Conservation (phyloP, 2,113 vertebrate genomes). For the Tonatia bakeri region DNA sequence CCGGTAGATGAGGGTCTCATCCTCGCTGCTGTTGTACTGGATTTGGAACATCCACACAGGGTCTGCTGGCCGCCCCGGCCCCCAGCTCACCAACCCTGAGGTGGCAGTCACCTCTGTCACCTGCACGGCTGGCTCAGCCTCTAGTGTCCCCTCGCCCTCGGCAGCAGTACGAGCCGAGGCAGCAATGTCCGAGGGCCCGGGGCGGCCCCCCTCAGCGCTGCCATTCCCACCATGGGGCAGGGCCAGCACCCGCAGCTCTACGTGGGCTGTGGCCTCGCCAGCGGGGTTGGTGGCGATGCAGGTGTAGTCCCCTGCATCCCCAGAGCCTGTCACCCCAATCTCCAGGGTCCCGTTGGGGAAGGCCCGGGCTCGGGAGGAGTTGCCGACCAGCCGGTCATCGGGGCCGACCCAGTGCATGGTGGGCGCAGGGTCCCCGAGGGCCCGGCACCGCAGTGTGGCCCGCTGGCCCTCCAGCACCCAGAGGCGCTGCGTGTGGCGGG, state of each 20-base stretch:
- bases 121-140: conserved; percentile 77
- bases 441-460: conserved; percentile 88
- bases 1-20: conserved; percentile 81
- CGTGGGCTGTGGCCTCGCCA: conserved; percentile 88
- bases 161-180: conserved; percentile 76
- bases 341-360: conserved; percentile 93
- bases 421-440: conserved; percentile 90
- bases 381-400: conserved; percentile 89
- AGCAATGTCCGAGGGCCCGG: conserved; percentile 84
- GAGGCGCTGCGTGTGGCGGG: conserved; percentile 90
- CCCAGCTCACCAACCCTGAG: conserved; percentile 90
- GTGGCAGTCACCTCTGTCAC: conserved; percentile 88
- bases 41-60: conserved; percentile 82
- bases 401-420: conserved; percentile 93
- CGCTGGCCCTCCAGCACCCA: conserved; percentile 93
- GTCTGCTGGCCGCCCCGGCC: conserved; percentile 80
- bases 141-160: conserved; percentile 67
- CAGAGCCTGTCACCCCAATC: conserved; percentile 86
- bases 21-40: conserved; percentile 82
- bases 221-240: conserved; percentile 88
- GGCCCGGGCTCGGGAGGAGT: conserved; percentile 87
- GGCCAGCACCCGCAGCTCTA: conserved; percentile 91
- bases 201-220: conserved; percentile 76
- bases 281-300: conserved; percentile 94
- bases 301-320: conserved; percentile 90